Evolutionary conservation across 2,888 invertebrate species (phyloP).

Genomic region (Protonemura montana): DNA sequence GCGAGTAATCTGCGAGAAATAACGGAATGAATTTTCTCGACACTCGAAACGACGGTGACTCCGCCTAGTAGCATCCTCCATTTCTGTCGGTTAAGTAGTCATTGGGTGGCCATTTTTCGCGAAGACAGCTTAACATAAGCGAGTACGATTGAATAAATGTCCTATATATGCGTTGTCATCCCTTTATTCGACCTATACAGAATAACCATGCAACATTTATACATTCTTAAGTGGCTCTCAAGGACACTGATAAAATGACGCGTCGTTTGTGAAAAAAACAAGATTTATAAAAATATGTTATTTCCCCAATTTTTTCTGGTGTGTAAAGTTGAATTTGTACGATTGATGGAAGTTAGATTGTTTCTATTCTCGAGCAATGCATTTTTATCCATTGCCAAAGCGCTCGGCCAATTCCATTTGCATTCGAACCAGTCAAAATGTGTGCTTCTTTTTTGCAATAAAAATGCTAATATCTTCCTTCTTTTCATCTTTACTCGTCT

Average conservation of each 20-base stretch:
- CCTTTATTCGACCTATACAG: not conserved
- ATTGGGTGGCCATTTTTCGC: no score
- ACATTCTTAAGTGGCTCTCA: not conserved
- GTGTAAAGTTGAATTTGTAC: conserved; percentile 29
- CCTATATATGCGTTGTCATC: not conserved
- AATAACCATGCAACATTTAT: not conserved
- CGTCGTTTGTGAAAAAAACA: conserved; percentile 8
- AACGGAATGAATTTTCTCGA: no score
- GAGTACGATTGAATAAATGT: no score
- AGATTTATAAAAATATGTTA: conserved; percentile 34
- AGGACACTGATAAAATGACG: not conserved
- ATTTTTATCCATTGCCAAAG: not conserved
- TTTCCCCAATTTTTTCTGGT: not conserved
- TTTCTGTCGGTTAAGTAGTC: no score
- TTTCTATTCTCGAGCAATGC: conserved; percentile 18
- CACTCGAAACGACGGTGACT: no score
- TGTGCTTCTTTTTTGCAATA: conserved; percentile 31
- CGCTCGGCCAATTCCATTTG: conserved; percentile 3
- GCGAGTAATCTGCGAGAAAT: no score
- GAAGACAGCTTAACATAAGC: no score
- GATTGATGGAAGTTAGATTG: conserved; percentile 39
- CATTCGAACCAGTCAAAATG: conserved; percentile 8
- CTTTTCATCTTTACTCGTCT: conserved; percentile 14
- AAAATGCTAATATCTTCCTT: conserved; percentile 38
- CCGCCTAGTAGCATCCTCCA: no score